Conservation (phyloP, 2,888 invertebrate species). For the Cetonia aurata region DNA sequence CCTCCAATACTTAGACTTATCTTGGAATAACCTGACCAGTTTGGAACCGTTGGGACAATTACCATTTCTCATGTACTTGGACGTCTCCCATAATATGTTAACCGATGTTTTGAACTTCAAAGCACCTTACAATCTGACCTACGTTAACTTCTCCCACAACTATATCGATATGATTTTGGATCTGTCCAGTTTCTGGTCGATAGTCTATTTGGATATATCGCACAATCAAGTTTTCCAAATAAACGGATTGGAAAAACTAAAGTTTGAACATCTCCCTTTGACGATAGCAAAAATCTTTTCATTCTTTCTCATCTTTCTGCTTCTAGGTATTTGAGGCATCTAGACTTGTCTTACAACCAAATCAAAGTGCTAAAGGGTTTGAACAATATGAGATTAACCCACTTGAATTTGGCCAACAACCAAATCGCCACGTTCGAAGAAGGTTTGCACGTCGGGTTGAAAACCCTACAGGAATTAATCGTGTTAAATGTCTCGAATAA, state of each 20-base stretch:
- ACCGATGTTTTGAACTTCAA: constrained; percentile 69
- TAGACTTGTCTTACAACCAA: constrained; percentile 73
- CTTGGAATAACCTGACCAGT: constrained; percentile 70
- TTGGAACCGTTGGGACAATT: constrained; percentile 69
- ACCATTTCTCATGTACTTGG: constrained; percentile 71
- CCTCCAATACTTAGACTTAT: constrained; percentile 73
- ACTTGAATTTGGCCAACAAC: constrained; percentile 57
- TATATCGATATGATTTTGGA: constrained; percentile 69
- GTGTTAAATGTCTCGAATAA: constrained; percentile 71
- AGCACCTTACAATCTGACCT: constrained; percentile 73
- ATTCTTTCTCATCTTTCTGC: constrained; percentile 49
- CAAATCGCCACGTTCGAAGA: constrained; percentile 60
- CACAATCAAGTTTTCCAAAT: constrained; percentile 73
- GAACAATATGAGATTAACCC: constrained; percentile 67
- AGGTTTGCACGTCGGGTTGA: constrained; percentile 65
- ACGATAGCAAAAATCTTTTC: no score
- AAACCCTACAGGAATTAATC: constrained; percentile 69
- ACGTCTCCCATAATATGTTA: constrained; percentile 71
- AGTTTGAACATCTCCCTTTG: constrained; percentile 62
- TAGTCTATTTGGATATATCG: constrained; percentile 72
- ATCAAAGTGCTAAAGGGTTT: constrained; percentile 72
- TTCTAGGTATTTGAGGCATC: constrained; percentile 69
- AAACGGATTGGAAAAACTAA: constrained; percentile 69
- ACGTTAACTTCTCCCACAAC: constrained; percentile 73
- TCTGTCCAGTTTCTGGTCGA: constrained; percentile 73